These are phyloP conservation scores for Drosophila subquinaria DNA, from an alignment of 2,888 invertebrate species.

Conservation along the genomic window DNA sequence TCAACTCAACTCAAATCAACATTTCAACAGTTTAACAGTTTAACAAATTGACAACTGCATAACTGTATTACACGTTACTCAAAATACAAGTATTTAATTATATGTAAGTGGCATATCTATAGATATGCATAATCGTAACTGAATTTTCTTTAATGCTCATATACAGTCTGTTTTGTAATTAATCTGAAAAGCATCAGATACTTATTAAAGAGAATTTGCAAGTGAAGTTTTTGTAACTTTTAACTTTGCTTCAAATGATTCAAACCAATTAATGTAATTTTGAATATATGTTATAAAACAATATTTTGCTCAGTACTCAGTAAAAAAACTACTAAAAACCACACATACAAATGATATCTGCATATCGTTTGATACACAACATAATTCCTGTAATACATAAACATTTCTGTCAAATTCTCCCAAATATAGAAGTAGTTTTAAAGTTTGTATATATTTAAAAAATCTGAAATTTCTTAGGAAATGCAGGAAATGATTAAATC, in stretches of 20 bases:
- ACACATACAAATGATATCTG: no score
- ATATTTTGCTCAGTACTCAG: no score
- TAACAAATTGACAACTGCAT: conserved; percentile 15
- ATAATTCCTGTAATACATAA: no score
- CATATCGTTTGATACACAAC: no score
- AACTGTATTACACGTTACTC: conserved; percentile 12
- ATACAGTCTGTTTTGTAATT: neutral
- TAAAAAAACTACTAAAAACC: no score
- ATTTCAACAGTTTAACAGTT: conserved; percentile 8
- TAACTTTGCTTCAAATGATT: neutral
- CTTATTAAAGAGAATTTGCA: neutral
- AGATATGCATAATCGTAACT: neutral
- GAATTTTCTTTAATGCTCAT: neutral
- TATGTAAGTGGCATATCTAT: neutral
- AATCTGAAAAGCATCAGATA: neutral
- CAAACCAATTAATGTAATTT: no score
- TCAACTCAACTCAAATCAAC: conserved; percentile 3
- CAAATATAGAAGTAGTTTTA: no score
- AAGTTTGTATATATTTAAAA: neutral
- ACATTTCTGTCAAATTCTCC: no score
- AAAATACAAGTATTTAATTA: neutral
- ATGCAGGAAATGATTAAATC: no score
- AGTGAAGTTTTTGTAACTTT: neutral
- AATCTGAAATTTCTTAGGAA: neutral
- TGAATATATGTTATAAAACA: no score